phyloP scores from a whole-genome alignment of 92 coral and sea anemone genomes.

The Paramuricea clavata region DNA sequence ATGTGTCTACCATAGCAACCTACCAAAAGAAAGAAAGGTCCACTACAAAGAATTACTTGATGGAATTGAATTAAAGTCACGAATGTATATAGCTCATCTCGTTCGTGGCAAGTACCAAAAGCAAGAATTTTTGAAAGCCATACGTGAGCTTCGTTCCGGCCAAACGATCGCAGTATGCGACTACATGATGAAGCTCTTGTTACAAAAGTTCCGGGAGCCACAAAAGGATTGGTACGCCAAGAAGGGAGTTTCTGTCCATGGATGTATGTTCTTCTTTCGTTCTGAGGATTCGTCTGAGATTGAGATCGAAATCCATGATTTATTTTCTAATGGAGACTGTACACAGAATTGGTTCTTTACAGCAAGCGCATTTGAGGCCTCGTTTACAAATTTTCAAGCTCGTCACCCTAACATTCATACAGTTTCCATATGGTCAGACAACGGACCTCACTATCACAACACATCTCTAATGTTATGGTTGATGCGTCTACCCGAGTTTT shows the following conservation, averaged over 20 bases:
- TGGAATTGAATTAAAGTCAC: not conserved
- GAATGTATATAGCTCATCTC: conserved; percentile 19
- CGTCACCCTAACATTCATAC: not conserved
- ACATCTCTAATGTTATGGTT: conserved; percentile 51
- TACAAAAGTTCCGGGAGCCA: conserved; percentile 53
- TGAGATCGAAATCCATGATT: conserved; percentile 34
- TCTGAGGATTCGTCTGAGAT: conserved; percentile 16
- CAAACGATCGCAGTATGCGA: conserved; percentile 27
- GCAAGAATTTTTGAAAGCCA: conserved; percentile 18
- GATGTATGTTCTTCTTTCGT: conserved; percentile 39
- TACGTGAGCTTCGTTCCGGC: not conserved
- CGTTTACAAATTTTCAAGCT: not conserved
- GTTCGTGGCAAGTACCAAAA: conserved; percentile 42
- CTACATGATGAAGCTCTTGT: conserved; percentile 48
- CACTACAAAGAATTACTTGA: not conserved
- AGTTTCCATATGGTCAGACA: conserved; percentile 46
- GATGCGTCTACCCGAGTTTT: not conserved
- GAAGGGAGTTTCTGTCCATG: conserved; percentile 50
- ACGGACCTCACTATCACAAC: conserved; percentile 56
- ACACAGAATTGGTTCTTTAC: conserved; percentile 53
- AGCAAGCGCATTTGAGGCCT: conserved; percentile 48
- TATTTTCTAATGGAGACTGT: conserved; percentile 54
- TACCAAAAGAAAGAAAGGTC: not conserved
- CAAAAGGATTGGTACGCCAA: conserved; percentile 49
- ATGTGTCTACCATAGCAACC: not conserved